Conservation (phyloP, 1,140 invertebrate species). For the Pseudomyrmex dendroicus region DNA sequence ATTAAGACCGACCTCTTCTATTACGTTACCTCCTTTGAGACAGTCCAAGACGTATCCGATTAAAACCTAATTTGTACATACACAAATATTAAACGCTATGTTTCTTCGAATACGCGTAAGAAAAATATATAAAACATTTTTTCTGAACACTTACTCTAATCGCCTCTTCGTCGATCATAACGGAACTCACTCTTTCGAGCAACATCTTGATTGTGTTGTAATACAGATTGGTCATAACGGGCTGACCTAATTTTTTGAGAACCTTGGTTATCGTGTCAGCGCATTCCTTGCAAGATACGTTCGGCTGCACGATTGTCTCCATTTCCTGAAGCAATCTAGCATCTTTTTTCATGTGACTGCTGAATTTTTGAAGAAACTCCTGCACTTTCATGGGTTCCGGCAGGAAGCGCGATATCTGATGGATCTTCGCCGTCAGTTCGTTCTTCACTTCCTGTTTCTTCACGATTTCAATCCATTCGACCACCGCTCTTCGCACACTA, state of each 20-base stretch:
- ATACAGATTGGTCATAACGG: constrained; percentile 97
- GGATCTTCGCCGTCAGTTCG: constrained; percentile 88
- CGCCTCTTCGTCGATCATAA: constrained; percentile 97
- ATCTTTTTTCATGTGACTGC: constrained; percentile 92
- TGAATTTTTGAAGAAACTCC: constrained; percentile 96
- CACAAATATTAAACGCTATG: constrained; percentile 5
- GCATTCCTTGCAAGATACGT: constrained; percentile 96
- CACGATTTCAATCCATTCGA: constrained; percentile 94
- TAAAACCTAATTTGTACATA: constrained; percentile 76
- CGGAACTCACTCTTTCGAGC: constrained; percentile 96
- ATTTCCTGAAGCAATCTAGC: constrained; percentile 91
- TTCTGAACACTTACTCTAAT: constrained; percentile 85
- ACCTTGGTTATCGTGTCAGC: constrained; percentile 91
- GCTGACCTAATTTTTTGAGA: constrained; percentile 96
- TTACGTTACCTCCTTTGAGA: constrained; percentile 88
- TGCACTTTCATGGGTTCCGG: constrained; percentile 96
- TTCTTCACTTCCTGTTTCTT: constrained; percentile 89
- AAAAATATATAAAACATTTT: not conserved
- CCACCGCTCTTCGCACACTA: constrained; percentile 92
- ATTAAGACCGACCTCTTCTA: constrained; percentile 92
- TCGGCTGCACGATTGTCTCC: constrained; percentile 94
- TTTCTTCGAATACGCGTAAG: constrained; percentile 21
- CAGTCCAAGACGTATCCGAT: constrained; percentile 87
- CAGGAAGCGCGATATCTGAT: constrained; percentile 89
- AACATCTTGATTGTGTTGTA: constrained; percentile 98